phyloP scores from a whole-genome alignment of 2,113 vertebrate genomes.

The Dipodomys spectabilis region DNA sequence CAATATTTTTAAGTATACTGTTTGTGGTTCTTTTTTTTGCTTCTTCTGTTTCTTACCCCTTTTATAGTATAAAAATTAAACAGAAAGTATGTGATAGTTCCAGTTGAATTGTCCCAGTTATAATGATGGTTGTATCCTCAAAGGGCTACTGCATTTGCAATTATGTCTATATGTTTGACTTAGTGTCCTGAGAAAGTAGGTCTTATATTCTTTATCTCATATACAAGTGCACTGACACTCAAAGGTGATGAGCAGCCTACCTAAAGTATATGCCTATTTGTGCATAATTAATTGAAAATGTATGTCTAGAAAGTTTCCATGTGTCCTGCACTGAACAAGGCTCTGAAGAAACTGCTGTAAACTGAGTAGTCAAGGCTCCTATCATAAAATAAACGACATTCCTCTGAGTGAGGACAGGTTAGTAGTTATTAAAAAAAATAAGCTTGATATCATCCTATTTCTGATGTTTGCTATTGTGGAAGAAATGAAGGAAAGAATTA shows the following conservation, averaged over 20 bases:
- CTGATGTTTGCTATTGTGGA: not conserved
- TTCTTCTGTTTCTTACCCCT: no score
- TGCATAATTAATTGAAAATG: not conserved
- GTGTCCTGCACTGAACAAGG: not conserved
- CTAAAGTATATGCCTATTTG: not conserved
- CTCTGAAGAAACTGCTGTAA: not conserved
- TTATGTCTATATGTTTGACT: not conserved
- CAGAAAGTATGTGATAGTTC: not conserved
- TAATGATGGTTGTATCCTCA: not conserved
- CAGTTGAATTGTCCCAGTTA: not conserved
- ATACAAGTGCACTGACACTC: not conserved
- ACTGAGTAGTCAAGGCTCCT: not conserved
- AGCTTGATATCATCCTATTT: not conserved
- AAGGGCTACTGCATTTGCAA: not conserved
- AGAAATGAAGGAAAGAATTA: not conserved
- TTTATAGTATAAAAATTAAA: not conserved
- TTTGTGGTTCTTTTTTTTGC: no score
- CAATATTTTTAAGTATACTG: no score
- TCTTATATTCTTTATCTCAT: not conserved
- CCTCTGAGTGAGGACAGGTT: not conserved
- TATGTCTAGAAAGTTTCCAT: not conserved
- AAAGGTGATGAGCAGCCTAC: not conserved
- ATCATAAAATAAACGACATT: not conserved
- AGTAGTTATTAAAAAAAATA: not conserved
- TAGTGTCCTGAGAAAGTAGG: not conserved